Conservation (phyloP, 2,797 vertebrate species). For the Masticophis lateralis region DNA sequence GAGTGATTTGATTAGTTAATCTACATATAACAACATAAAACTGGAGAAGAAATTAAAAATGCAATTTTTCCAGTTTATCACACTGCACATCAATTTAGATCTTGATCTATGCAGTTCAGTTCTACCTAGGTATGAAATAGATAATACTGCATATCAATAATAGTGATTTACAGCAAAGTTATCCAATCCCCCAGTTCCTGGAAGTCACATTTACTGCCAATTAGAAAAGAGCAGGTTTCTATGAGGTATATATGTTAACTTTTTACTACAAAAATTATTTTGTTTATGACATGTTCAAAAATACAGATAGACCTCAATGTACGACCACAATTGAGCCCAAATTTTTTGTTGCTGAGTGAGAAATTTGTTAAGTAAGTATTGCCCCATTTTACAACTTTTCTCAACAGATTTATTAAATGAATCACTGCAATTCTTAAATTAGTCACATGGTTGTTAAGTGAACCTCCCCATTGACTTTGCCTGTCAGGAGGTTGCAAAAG, state of each 20-base stretch:
- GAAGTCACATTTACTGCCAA: constrained; percentile 4
- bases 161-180: not conserved
- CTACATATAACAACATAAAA: not conserved
- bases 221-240: not conserved
- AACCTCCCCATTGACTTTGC: not conserved
- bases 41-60: not conserved
- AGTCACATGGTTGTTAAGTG: not conserved
- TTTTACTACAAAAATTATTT: constrained; percentile 39
- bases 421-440: not conserved
- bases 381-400: not conserved
- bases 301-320: not conserved
- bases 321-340: not conserved
- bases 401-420: not conserved
- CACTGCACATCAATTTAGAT: constrained; percentile 16
- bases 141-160: constrained; percentile 1
- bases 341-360: not conserved
- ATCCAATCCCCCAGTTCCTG: not conserved
- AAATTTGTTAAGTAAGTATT: not conserved
- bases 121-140: not conserved
- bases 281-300: constrained; percentile 26
- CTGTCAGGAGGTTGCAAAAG: not conserved
- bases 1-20: not conserved
- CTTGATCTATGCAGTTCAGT: not conserved
- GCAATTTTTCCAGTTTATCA: not conserved
- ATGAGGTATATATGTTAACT: constrained; percentile 8